Percentiles rank a stretch among this genome's conserved stretches.
These are phyloP conservation scores for Romanogobio albipinnatus DNA, from an alignment of 2,113 vertebrate species.

Conservation along the genomic window DNA sequence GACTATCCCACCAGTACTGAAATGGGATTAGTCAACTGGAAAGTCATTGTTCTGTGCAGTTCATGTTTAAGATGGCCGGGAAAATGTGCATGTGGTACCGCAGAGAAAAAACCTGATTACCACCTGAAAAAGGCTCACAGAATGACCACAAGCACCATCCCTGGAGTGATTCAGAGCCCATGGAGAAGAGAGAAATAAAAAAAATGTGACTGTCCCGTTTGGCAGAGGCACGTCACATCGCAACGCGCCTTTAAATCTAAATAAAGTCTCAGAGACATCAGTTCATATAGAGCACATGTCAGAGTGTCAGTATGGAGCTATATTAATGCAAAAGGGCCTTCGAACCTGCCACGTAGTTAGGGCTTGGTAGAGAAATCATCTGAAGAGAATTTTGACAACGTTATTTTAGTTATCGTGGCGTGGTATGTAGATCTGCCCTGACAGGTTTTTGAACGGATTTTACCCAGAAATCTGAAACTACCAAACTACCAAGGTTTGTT, in stretches of 20 bases:
- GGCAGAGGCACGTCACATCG: no score
- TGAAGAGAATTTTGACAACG: slow-evolving; percentile 28
- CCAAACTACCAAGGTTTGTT: not conserved
- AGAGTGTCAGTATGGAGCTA: not conserved
- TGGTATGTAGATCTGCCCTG: not conserved
- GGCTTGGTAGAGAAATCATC: not conserved
- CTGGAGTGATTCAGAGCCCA: not conserved
- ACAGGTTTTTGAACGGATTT: slow-evolving; percentile 28
- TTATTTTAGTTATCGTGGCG: slow-evolving; percentile 18
- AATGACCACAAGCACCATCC: not conserved
- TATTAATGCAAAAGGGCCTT: slow-evolving; percentile 25
- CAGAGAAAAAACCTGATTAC: not conserved
- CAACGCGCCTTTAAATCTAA: not conserved
- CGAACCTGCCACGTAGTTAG: not conserved
- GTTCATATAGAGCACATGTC: slow-evolving; percentile 1
- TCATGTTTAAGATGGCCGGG: not conserved
- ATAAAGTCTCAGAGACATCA: not conserved
- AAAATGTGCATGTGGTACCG: not conserved
- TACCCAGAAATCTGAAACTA: slow-evolving; percentile 8
- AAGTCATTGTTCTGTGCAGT: slow-evolving; percentile 12
- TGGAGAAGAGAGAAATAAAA: not conserved
- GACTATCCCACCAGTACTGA: slow-evolving; percentile 3
- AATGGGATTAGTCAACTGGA: slow-evolving; percentile 18
- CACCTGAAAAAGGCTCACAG: not conserved
- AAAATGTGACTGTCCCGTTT: not conserved